phyloP scores from a whole-genome alignment of 2,888 invertebrate genomes.

The Drosophila recens region DNA sequence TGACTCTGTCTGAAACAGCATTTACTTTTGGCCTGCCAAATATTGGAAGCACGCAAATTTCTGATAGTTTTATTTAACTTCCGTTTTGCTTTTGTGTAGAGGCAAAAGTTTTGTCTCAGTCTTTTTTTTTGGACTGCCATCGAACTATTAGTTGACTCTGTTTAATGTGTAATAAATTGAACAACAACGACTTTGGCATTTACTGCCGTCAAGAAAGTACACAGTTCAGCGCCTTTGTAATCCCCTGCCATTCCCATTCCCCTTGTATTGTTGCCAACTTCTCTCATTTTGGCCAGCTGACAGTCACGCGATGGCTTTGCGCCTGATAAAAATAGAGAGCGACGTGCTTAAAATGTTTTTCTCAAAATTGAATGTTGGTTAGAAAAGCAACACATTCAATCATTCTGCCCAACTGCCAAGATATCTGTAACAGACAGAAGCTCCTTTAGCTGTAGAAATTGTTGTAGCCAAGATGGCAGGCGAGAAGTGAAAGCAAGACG shows the following conservation, averaged over 20 bases:
- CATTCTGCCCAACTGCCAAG: conserved; percentile 63
- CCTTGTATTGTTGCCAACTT: neutral
- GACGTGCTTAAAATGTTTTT: conserved; percentile 67
- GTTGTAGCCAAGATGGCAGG: conserved; percentile 25
- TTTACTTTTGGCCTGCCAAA: conserved; percentile 9
- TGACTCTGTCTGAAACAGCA: too few species aligned
- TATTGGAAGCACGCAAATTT: conserved; percentile 57
- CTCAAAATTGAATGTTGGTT: conserved; percentile 75
- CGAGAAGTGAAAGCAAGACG: neutral
- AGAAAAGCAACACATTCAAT: conserved; percentile 78
- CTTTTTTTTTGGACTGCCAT: conserved; percentile 24
- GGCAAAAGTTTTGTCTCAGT: conserved; percentile 45
- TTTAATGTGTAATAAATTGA: conserved; percentile 76
- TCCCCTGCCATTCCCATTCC: too few species aligned
- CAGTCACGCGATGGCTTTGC: conserved; percentile 69
- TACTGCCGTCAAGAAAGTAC: conserved; percentile 31
- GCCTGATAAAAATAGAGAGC: conserved; percentile 66
- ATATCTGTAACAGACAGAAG: conserved; percentile 42
- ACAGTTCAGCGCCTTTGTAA: conserved; percentile 1
- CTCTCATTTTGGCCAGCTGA: conserved; percentile 12
- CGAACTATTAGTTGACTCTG: conserved; percentile 68
- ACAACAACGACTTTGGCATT: conserved; percentile 46
- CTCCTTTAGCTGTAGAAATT: conserved; percentile 37
- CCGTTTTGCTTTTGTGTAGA: conserved; percentile 30
- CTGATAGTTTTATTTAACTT: conserved; percentile 43